Percentiles rank a stretch among this genome's conserved stretches.
Evolutionary conservation across 2,888 invertebrate species (phyloP).

Genomic region (Leptogaster cylindrica): DNA sequence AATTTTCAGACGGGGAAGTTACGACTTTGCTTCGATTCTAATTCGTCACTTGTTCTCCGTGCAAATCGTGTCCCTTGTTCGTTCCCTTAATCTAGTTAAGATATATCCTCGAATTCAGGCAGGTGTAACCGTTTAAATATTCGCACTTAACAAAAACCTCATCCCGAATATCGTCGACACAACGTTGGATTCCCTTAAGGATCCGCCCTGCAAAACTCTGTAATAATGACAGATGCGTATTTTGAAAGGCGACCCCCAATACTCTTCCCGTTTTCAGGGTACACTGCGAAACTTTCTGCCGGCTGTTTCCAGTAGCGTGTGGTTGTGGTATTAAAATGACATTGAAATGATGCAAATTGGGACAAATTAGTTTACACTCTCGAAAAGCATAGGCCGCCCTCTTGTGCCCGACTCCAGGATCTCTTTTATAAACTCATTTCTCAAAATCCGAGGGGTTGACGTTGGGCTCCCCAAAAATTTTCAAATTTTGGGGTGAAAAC

Average conservation of each 20-base stretch:
- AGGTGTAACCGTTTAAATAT: slow-evolving; percentile 39
- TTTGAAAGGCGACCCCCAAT: background rate
- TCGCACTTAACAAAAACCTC: slow-evolving; percentile 23
- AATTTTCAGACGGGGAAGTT: slow-evolving; percentile 22
- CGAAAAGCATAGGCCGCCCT: slow-evolving; percentile 46
- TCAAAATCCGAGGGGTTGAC: slow-evolving; percentile 23
- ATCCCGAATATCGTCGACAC: slow-evolving; percentile 1
- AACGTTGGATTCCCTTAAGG: background rate
- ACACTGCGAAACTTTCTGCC: slow-evolving; percentile 26
- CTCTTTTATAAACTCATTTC: slow-evolving; percentile 14
- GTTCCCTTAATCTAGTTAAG: background rate
- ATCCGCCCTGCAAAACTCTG: background rate
- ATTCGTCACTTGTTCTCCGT: slow-evolving; percentile 28
- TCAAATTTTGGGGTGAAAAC: slow-evolving; percentile 21
- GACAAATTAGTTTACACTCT: slow-evolving; percentile 51
- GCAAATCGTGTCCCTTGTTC: slow-evolving; percentile 6
- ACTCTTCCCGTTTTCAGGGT: background rate
- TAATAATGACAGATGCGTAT: slow-evolving; percentile 26
- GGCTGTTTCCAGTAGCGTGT: slow-evolving; percentile 46
- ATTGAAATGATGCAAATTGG: slow-evolving; percentile 51
- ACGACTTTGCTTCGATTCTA: slow-evolving; percentile 23
- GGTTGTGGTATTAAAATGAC: slow-evolving; percentile 49
- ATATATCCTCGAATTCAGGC: slow-evolving; percentile 8
- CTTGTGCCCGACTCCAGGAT: too few species aligned
- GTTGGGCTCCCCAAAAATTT: slow-evolving; percentile 18